These are phyloP conservation scores for Ameiurus melas DNA, from an alignment of 2,113 vertebrate species.

Conservation along the genomic window DNA sequence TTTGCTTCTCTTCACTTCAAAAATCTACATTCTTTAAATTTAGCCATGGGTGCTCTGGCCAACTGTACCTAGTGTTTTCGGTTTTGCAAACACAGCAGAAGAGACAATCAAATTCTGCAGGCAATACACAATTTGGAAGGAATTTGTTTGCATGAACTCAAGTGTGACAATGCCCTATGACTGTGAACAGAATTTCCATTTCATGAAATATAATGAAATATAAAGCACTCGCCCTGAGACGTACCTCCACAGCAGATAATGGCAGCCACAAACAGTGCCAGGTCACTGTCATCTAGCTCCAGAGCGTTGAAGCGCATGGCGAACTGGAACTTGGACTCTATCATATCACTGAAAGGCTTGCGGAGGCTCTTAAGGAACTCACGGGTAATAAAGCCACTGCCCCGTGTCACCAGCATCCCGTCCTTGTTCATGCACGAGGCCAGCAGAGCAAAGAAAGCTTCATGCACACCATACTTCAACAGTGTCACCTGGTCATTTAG, in stretches of 20 bases:
- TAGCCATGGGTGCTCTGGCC: not conserved
- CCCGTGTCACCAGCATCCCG: conserved; percentile 90
- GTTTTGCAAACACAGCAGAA: not conserved
- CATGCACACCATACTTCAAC: conserved; percentile 93
- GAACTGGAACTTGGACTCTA: conserved; percentile 98
- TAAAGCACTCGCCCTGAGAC: conserved; percentile 9
- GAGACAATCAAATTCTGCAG: not conserved
- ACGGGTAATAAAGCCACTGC: conserved; percentile 91
- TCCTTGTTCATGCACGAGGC: conserved; percentile 99
- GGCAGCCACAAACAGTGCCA: conserved; percentile 95
- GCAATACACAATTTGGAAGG: not conserved
- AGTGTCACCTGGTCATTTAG: conserved; percentile 92
- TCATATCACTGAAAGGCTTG: conserved; percentile 93
- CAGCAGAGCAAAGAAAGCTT: conserved; percentile 94
- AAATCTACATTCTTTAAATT: not conserved
- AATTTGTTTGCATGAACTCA: not conserved
- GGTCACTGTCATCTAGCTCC: conserved; percentile 92
- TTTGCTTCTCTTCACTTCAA: not conserved
- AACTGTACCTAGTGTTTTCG: not conserved
- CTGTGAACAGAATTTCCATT: not conserved
- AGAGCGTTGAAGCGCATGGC: conserved; percentile 95
- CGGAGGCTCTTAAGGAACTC: conserved; percentile 96
- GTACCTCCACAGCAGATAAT: conserved; percentile 98
- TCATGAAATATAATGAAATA: not conserved
- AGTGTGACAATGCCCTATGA: not conserved